phyloP scores from a whole-genome alignment of 2,888 invertebrate species.

The Eilema depressum region DNA sequence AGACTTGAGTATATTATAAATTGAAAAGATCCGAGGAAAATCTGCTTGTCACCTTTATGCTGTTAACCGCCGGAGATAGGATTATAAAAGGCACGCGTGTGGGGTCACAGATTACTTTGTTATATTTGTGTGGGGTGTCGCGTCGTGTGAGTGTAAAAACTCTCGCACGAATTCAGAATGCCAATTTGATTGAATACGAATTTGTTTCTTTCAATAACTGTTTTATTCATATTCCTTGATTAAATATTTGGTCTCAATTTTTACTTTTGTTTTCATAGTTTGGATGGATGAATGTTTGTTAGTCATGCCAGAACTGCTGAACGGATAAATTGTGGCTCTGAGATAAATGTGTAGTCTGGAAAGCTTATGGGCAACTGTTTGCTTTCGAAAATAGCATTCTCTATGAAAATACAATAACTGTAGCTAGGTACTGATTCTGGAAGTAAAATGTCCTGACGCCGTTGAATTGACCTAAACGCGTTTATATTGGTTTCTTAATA shows the following conservation, averaged over 20 bases:
- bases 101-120: too few relatives aligned
- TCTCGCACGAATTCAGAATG: background rate
- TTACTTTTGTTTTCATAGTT: background rate
- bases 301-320: too few relatives aligned
- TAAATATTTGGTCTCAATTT: background rate
- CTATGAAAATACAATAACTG: too few relatives aligned
- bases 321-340: too few relatives aligned
- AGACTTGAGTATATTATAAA: background rate
- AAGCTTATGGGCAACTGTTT: too few relatives aligned
- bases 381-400: too few relatives aligned
- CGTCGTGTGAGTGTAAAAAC: background rate
- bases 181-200: background rate
- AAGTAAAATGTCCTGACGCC: too few relatives aligned
- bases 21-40: slow-evolving; percentile 7
- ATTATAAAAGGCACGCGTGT: slow-evolving; percentile 8
- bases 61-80: slow-evolving; percentile 23
- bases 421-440: too few relatives aligned
- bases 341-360: too few relatives aligned
- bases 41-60: slow-evolving; percentile 10
- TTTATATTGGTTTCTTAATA: background rate
- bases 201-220: background rate
- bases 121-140: too few relatives aligned
- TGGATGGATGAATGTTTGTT: too few relatives aligned
- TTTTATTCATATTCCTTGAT: background rate
- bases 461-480: too few relatives aligned